phyloP scores from a whole-genome alignment of 2,888 invertebrate species.

The Osedax fenrisi region DNA sequence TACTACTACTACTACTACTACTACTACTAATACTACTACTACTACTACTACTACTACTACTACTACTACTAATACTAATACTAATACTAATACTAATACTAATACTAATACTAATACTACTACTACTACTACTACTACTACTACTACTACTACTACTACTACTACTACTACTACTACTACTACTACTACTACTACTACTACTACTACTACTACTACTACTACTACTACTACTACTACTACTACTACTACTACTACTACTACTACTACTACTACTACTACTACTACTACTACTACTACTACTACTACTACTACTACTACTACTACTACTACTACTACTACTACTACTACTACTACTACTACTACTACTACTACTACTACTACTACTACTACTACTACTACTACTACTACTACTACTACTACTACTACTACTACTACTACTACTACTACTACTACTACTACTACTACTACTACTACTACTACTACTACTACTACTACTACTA shows the following conservation, averaged over 20 bases:
- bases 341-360: background rate
- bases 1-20: conserved; percentile 10
- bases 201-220: background rate
- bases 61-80: too few relatives aligned
- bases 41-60: conserved; percentile 7
- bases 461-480: conserved; percentile 4
- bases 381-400: background rate
- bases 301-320: background rate
- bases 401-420: background rate
- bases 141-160: background rate
- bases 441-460: conserved; percentile 8
- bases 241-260: background rate
- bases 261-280: background rate
- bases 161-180: background rate
- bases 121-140: background rate
- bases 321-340: background rate
- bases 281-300: background rate
- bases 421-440: background rate
- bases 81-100: background rate
- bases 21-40: too few relatives aligned
- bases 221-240: background rate
- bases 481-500: conserved; percentile 10
- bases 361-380: background rate
- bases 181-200: background rate
- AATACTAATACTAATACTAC: background rate